Evolutionary conservation across 2,888 invertebrate species (phyloP).

Genomic region (Therioaphis trifolii): DNA sequence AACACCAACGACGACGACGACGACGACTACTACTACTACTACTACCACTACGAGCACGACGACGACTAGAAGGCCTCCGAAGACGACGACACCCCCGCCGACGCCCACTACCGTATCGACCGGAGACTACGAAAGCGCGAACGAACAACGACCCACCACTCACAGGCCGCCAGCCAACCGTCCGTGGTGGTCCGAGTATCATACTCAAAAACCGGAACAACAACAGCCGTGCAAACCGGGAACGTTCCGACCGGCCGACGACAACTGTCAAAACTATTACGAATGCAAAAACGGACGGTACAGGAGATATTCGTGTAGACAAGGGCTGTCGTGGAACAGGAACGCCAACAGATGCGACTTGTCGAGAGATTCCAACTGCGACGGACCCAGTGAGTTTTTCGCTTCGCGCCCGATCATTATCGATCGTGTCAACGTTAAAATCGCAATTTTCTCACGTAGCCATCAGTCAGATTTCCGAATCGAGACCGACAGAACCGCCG

Average conservation of each 20-base stretch:
- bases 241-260: constrained; percentile 62
- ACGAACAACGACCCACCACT: constrained; percentile 60
- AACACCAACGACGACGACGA: too few species aligned
- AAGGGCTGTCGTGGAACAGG: constrained; percentile 84
- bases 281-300: constrained; percentile 75
- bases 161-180: constrained; percentile 41
- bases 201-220: constrained; percentile 52
- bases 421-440: neutral
- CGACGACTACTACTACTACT: too few species aligned
- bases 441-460: neutral
- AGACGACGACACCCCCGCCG: neutral
- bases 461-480: constrained; percentile 32
- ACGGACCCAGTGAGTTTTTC: constrained; percentile 69
- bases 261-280: constrained; percentile 61
- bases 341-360: constrained; percentile 80
- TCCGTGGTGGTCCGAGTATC: constrained; percentile 64
- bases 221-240: constrained; percentile 65
- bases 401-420: neutral
- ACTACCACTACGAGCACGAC: constrained; percentile 22
- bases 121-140: neutral
- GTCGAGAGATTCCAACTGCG: constrained; percentile 81
- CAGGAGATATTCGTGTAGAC: constrained; percentile 80
- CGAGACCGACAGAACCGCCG: constrained; percentile 2
- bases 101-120: neutral
- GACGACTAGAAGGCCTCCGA: constrained; percentile 32